Evolutionary conservation across 2,888 invertebrate genomes (phyloP).

Genomic region (Leucozona laternaria): DNA sequence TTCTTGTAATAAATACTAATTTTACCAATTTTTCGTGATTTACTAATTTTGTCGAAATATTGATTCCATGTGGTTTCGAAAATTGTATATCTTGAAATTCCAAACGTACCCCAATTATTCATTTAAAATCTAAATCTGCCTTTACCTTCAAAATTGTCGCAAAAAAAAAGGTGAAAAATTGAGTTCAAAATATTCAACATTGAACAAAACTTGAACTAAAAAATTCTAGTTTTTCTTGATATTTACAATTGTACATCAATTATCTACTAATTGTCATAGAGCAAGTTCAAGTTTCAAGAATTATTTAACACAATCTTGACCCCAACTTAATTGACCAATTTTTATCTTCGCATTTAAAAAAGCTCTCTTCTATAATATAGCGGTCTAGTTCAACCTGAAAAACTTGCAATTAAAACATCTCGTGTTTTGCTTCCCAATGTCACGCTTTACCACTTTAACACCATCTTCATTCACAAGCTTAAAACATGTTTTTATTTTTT

Average conservation of each 20-base stretch:
- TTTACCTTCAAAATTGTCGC: too few species aligned
- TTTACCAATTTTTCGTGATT: too few species aligned
- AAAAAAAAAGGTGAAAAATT: too few species aligned
- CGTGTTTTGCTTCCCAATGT: conserved; percentile 17
- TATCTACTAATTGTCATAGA: neutral
- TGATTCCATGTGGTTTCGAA: too few species aligned
- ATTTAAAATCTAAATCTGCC: too few species aligned
- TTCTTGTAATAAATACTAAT: too few species aligned
- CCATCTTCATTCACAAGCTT: conserved; percentile 40
- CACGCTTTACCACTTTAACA: conserved; percentile 28
- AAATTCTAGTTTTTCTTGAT: neutral
- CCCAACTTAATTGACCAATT: conserved; percentile 17
- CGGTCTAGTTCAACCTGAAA: conserved; percentile 50
- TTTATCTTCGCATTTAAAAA: neutral
- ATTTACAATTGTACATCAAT: neutral
- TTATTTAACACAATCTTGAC: conserved; percentile 14
- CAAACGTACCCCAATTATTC: too few species aligned
- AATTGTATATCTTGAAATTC: too few species aligned
- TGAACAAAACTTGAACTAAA: neutral
- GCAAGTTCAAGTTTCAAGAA: conserved; percentile 4
- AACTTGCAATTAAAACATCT: conserved; percentile 8
- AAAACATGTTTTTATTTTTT: conserved; percentile 26
- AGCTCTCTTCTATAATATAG: neutral
- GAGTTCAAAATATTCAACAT: too few species aligned
- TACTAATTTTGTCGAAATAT: too few species aligned